Conservation (phyloP, 2,113 vertebrate species). For the Tauraco erythrolophus region DNA sequence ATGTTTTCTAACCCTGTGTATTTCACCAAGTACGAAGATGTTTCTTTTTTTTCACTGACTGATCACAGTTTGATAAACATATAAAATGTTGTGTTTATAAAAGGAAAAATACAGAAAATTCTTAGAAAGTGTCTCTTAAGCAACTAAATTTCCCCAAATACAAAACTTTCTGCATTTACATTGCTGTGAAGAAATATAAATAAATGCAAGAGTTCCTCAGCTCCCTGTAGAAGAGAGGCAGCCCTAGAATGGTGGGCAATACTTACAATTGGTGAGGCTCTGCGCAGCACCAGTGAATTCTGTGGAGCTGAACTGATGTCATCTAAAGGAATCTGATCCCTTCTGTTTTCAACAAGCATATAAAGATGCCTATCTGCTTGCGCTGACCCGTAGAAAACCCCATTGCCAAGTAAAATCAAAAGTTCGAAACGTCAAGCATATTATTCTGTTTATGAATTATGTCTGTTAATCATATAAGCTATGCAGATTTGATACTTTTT, state of each 20-base stretch:
- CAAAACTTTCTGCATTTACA: background rate
- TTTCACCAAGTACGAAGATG: constrained; percentile 73
- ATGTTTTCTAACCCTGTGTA: constrained; percentile 88
- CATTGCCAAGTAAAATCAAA: constrained; percentile 17
- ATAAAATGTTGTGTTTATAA: constrained; percentile 50
- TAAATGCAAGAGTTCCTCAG: background rate
- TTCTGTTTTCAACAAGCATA: background rate
- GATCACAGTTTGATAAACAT: constrained; percentile 66
- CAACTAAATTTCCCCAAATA: constrained; percentile 40
- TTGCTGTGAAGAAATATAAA: background rate
- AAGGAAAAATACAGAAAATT: constrained; percentile 37
- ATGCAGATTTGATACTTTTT: constrained; percentile 32
- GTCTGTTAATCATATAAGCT: constrained; percentile 5
- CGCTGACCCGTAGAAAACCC: background rate
- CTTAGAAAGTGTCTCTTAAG: constrained; percentile 81
- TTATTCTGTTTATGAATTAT: constrained; percentile 2
- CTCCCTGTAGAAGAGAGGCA: background rate
- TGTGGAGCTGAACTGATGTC: background rate
- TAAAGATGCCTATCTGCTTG: background rate
- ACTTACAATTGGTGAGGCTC: background rate
- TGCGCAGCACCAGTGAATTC: background rate
- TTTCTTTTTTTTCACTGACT: constrained; percentile 77
- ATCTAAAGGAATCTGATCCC: background rate
- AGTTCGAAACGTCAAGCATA: constrained; percentile 10
- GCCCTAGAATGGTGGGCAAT: background rate